Percentiles rank a stretch among this genome's conserved stretches.
phyloP scores from a whole-genome alignment of 2,888 invertebrate genomes.

The Athalia rosae region DNA sequence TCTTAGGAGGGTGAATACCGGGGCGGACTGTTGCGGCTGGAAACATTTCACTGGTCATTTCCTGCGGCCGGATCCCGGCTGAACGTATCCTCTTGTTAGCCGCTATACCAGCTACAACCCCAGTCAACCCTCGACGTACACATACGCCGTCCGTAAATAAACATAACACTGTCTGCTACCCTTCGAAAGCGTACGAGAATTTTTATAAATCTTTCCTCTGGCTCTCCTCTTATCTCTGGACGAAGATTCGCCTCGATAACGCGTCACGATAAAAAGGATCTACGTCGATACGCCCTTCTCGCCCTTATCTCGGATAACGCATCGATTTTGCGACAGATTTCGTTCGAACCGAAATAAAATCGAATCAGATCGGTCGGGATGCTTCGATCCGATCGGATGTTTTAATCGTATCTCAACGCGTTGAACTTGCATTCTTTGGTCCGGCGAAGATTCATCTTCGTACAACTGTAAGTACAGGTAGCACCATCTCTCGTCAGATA shows the following conservation, averaged over 20 bases:
- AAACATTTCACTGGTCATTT: conserved; percentile 46
- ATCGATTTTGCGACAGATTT: too few species aligned
- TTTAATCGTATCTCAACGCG: not conserved
- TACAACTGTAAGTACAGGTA: conserved; percentile 50
- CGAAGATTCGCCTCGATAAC: not conserved
- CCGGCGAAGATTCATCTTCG: not conserved
- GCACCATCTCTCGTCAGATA: conserved; percentile 59
- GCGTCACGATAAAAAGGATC: too few species aligned
- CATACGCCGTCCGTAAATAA: conserved; percentile 42
- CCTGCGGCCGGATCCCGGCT: conserved; percentile 45
- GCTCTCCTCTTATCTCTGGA: not conserved
- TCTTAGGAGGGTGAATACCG: conserved; percentile 44
- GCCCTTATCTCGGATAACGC: too few species aligned
- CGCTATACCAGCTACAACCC: conserved; percentile 35
- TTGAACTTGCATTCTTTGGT: not conserved
- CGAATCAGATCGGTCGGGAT: not conserved
- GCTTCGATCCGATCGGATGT: conserved; percentile 24
- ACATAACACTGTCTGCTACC: conserved; percentile 32
- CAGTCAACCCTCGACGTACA: conserved; percentile 37
- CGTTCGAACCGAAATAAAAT: not conserved
- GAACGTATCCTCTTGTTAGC: conserved; percentile 46
- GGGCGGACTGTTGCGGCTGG: conserved; percentile 40
- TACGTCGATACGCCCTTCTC: too few species aligned
- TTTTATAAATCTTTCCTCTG: not conserved
- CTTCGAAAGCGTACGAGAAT: conserved; percentile 26